These are phyloP conservation scores for Tinamus major DNA, from an alignment of 2,797 vertebrate species.

Conservation along the genomic window DNA sequence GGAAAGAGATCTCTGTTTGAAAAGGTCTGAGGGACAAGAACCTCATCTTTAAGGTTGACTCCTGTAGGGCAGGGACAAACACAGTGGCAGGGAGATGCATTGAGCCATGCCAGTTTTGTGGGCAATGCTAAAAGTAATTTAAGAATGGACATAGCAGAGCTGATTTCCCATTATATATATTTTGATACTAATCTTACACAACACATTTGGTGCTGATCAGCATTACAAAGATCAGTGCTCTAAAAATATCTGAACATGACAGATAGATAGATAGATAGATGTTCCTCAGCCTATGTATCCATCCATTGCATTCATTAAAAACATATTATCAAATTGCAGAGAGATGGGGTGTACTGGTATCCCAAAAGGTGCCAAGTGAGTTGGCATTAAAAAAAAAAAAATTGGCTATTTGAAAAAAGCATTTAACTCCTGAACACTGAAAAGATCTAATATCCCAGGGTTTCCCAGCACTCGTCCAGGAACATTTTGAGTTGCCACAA, in stretches of 20 bases:
- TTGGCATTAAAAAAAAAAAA: constrained; percentile 2
- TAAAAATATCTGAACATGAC: constrained; percentile 69
- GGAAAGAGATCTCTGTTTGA: neutral
- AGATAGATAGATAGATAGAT: constrained; percentile 67
- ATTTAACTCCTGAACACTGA: neutral
- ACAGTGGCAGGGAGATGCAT: neutral
- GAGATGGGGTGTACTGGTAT: neutral
- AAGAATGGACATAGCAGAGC: constrained; percentile 52
- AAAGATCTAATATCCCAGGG: neutral
- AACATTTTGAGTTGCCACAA: neutral
- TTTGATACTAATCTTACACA: constrained; percentile 71
- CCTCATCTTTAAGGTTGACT: neutral
- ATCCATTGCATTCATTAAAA: constrained; percentile 52
- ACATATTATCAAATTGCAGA: constrained; percentile 31
- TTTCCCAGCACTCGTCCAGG: neutral
- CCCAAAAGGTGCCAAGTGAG: neutral
- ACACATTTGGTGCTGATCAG: constrained; percentile 69
- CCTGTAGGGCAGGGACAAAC: neutral
- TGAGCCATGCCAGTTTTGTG: constrained; percentile 6
- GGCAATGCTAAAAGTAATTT: constrained; percentile 65
- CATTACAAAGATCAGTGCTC: constrained; percentile 70
- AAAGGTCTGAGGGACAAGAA: constrained; percentile 14
- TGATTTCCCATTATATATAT: constrained; percentile 59
- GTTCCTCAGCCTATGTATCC: constrained; percentile 52
- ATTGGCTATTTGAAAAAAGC: neutral